phyloP scores from a whole-genome alignment of 2,797 vertebrate species.

The Eurystomus glaucurus region DNA sequence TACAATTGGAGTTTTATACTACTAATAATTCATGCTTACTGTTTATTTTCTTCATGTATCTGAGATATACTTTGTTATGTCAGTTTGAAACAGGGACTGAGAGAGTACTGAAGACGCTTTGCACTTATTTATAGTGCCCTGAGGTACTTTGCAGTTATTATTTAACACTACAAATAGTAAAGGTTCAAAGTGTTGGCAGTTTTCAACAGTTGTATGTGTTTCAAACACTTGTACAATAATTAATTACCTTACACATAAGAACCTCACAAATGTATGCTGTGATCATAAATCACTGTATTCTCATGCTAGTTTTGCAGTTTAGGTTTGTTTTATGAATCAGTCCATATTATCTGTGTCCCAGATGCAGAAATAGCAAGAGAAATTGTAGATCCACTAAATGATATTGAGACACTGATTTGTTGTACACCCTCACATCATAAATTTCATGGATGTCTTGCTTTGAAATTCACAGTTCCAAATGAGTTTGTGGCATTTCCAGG shows the following conservation, averaged over 20 bases:
- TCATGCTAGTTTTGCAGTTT: neutral
- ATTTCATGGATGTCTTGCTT: neutral
- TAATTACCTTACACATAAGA: neutral
- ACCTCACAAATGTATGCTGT: neutral
- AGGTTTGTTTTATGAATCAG: neutral
- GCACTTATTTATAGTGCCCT: neutral
- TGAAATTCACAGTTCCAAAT: neutral
- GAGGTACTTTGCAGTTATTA: neutral
- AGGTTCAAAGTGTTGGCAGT: neutral
- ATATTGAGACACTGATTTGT: neutral
- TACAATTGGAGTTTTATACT: neutral
- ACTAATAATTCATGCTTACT: neutral
- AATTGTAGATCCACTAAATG: neutral
- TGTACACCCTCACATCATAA: neutral
- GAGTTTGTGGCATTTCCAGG: neutral
- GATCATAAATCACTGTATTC: neutral
- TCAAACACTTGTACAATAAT: neutral
- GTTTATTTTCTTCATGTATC: neutral
- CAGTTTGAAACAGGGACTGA: neutral
- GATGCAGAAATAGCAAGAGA: neutral
- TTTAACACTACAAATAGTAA: neutral
- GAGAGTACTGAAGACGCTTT: neutral
- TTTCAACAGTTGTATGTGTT: neutral
- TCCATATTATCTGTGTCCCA: neutral
- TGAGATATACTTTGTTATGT: neutral